phyloP scores from a whole-genome alignment of 2,797 vertebrate genomes.

The Rhyacichthys aspro region DNA sequence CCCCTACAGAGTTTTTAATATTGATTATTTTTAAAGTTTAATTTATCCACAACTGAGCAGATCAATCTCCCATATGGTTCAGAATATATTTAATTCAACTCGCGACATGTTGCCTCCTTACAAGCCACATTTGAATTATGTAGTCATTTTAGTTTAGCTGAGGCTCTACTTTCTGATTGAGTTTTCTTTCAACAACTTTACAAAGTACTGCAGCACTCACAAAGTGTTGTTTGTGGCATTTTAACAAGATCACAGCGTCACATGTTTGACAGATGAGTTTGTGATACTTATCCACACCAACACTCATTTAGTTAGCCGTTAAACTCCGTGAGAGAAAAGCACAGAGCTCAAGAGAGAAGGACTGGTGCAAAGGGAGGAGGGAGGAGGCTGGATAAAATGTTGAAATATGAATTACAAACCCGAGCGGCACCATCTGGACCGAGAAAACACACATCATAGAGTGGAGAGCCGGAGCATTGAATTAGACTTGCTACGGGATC shows the following conservation, averaged over 20 bases:
- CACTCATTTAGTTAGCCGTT: slow-evolving; percentile 57
- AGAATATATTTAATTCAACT: background rate
- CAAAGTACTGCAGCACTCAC: background rate
- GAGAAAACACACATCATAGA: slow-evolving; percentile 75
- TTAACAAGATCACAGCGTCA: slow-evolving; percentile 67
- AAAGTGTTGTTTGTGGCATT: slow-evolving; percentile 58
- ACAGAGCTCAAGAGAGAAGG: slow-evolving; percentile 34
- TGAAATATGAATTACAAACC: slow-evolving; percentile 81
- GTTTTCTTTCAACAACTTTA: background rate
- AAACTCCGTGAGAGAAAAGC: slow-evolving; percentile 22
- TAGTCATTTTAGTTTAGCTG: slow-evolving; percentile 1
- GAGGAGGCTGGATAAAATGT: slow-evolving; percentile 32
- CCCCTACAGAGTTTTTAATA: background rate
- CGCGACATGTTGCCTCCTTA: background rate
- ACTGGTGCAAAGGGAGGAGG: background rate
- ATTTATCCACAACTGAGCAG: slow-evolving; percentile 5
- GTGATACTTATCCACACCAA: slow-evolving; percentile 46
- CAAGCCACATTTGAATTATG: background rate
- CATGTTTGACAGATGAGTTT: slow-evolving; percentile 67
- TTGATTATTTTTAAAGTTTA: background rate
- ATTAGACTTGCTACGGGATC: slow-evolving; percentile 78
- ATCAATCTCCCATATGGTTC: background rate
- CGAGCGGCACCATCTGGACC: slow-evolving; percentile 78
- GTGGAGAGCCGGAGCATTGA: slow-evolving; percentile 65
- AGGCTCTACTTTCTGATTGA: background rate